Conservation (phyloP, 2,113 vertebrate genomes). For the Oreotrochilus melanogaster region DNA sequence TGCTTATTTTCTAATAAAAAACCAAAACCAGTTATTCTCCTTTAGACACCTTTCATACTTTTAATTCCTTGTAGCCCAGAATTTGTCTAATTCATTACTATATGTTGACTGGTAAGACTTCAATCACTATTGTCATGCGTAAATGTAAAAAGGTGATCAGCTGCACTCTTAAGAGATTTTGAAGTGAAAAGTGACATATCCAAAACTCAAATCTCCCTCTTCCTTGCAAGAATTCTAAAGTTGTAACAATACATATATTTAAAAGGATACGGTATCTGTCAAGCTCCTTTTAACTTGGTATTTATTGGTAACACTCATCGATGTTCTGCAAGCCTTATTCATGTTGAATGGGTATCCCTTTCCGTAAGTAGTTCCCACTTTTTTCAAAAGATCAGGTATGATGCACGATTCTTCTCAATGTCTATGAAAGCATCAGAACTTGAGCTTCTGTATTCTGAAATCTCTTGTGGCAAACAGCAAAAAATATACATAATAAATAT, state of each 20-base stretch:
- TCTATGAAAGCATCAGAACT: background rate
- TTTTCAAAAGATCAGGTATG: background rate
- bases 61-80: background rate
- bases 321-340: background rate
- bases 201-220: background rate
- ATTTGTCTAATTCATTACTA: background rate
- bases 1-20: background rate
- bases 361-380: background rate
- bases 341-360: background rate
- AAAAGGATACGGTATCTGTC: background rate
- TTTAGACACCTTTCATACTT: background rate
- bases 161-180: background rate
- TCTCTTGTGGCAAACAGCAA: background rate
- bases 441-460: background rate
- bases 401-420: background rate
- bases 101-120: background rate
- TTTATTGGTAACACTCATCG: background rate
- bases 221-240: background rate
- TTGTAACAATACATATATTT: background rate
- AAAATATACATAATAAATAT: background rate
- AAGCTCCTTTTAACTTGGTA: background rate
- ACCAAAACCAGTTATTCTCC: background rate
- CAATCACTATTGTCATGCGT: background rate
- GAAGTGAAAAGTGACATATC: background rate
- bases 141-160: background rate